Evolutionary conservation across 2,797 vertebrate species (phyloP).

Genomic region (Falco cherrug): DNA sequence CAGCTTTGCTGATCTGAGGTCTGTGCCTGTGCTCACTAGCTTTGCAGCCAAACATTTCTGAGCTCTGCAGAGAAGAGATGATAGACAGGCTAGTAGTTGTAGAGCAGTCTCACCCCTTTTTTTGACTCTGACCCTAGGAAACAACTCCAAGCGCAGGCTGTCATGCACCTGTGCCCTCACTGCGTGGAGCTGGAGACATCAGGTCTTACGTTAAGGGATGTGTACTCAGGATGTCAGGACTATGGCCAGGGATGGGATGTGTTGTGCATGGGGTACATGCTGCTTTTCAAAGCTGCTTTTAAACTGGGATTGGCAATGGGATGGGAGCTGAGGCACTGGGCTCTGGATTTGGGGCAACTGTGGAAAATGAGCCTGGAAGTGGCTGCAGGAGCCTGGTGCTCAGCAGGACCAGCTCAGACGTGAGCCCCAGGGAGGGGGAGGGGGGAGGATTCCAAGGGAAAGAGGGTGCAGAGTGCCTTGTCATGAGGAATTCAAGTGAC

Average conservation of each 20-base stretch:
- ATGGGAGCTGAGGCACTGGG: not conserved
- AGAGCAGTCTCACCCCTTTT: not conserved
- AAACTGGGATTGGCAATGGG: not conserved
- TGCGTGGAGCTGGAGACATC: not conserved
- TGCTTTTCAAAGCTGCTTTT: not conserved
- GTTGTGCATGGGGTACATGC: fast-evolving
- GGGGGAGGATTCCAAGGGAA: not conserved
- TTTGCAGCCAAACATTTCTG: not conserved
- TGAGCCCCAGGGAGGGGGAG: not conserved
- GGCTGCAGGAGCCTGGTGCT: not conserved
- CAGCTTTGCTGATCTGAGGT: not conserved
- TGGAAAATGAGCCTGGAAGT: not conserved
- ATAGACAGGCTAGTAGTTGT: not conserved
- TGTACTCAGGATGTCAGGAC: not conserved
- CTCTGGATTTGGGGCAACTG: not conserved
- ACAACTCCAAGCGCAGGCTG: not conserved
- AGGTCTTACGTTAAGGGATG: not conserved
- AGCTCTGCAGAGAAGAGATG: not conserved
- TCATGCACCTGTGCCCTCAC: not conserved
- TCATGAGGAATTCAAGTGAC: not conserved
- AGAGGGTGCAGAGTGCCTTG: not conserved
- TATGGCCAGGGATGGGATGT: not conserved
- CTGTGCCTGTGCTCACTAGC: not conserved
- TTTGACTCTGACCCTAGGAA: not conserved
- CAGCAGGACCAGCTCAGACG: not conserved